These are phyloP conservation scores for Mesorhabditis sp. DNA, from an alignment of 2,888 invertebrate genomes.

Conservation along the genomic window DNA sequence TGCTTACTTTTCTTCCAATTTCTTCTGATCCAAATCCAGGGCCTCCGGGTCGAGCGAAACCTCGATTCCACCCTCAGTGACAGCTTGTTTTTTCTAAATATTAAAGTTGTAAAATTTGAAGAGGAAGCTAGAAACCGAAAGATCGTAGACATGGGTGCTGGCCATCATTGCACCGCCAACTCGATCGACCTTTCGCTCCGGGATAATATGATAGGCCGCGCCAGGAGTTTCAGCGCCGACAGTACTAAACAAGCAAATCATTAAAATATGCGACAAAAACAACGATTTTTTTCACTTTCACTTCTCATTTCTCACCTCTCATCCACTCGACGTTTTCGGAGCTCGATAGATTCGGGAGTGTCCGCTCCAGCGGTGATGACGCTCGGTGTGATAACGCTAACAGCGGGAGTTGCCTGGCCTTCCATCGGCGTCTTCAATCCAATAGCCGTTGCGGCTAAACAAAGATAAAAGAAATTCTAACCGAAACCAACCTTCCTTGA, in stretches of 20 bases:
- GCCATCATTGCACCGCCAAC: constrained; percentile 76
- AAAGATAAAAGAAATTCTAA: constrained; percentile 8
- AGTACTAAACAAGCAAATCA: constrained; percentile 17
- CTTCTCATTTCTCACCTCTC: constrained; percentile 67
- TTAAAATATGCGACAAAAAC: neutral
- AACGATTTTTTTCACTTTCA: neutral
- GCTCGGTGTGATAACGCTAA: constrained; percentile 34
- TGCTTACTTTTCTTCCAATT: constrained; percentile 62
- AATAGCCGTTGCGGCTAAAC: constrained; percentile 14
- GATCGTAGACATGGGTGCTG: constrained; percentile 94
- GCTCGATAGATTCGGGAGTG: constrained; percentile 95
- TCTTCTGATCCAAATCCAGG: constrained; percentile 42
- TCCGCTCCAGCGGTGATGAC: constrained; percentile 69
- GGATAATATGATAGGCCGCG: constrained; percentile 81
- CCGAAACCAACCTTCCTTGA: constrained; percentile 6
- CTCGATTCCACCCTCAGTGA: constrained; percentile 69
- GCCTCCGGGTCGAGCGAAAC: constrained; percentile 87
- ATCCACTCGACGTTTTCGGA: constrained; percentile 96
- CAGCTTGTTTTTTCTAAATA: constrained; percentile 39
- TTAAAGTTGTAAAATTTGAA: constrained; percentile 6
- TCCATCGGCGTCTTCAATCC: constrained; percentile 37
- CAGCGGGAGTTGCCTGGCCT: constrained; percentile 20
- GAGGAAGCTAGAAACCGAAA: constrained; percentile 65
- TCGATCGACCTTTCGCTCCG: constrained; percentile 86
- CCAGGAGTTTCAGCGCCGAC: constrained; percentile 63